Percentiles rank a stretch among this genome's conserved stretches.
Conservation (phyloP, 2,888 invertebrate species). For the Microchrysa polita region DNA sequence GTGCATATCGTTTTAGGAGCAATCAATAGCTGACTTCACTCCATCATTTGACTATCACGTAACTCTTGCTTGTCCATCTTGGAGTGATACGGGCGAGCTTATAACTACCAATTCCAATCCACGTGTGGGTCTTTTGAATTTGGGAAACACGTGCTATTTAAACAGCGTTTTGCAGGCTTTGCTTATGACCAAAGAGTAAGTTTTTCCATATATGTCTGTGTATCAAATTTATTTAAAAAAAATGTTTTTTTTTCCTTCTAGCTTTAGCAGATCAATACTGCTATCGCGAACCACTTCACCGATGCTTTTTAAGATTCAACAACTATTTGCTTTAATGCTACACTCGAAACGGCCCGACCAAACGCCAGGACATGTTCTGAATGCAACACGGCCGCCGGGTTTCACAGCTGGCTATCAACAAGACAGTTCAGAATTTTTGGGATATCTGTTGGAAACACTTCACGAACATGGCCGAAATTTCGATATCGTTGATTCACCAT, state of each 20-base stretch:
- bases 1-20: slow-evolving; percentile 59
- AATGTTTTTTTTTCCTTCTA: slow-evolving; percentile 53
- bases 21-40: slow-evolving; percentile 64
- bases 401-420: slow-evolving; percentile 83
- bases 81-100: slow-evolving; percentile 57
- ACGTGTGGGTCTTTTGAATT: slow-evolving; percentile 78
- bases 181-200: slow-evolving; percentile 80
- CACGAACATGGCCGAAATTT: slow-evolving; percentile 74
- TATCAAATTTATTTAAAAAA: no score
- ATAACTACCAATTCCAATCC: slow-evolving; percentile 54
- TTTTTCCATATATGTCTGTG: slow-evolving; percentile 51
- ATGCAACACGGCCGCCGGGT: slow-evolving; percentile 78
- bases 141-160: slow-evolving; percentile 91
- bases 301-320: slow-evolving; percentile 74
- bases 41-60: slow-evolving; percentile 64
- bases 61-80: slow-evolving; percentile 60
- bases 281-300: slow-evolving; percentile 67
- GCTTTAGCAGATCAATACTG: slow-evolving; percentile 76
- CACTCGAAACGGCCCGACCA: slow-evolving; percentile 74
- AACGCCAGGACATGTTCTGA: slow-evolving; percentile 77
- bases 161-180: slow-evolving; percentile 87
- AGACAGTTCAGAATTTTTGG: slow-evolving; percentile 88
- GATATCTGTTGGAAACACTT: slow-evolving; percentile 69
- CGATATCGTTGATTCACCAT: not conserved
- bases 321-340: slow-evolving; percentile 77